A percentile compares a stretch with the other conserved stretches of the same genome.
phyloP scores from a whole-genome alignment of 2,797 vertebrate genomes.

The Avahi laniger region DNA sequence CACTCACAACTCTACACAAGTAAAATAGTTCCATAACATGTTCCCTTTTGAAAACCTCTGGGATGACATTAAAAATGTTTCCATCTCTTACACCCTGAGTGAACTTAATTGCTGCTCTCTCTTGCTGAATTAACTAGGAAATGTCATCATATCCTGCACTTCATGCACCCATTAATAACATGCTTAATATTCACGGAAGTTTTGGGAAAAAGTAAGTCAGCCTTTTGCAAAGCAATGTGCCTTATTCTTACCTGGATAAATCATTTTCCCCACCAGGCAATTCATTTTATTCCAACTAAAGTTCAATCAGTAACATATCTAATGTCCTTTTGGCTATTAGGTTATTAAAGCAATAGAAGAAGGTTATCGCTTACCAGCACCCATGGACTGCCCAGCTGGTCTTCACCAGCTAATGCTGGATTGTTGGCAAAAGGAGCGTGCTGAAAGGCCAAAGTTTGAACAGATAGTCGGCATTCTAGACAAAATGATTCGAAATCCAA shows the following conservation, averaged over 20 bases:
- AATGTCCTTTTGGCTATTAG: conserved; percentile 84
- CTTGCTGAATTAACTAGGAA: conserved; percentile 78
- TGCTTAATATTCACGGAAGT: conserved; percentile 67
- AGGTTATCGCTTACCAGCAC: conserved; percentile 97
- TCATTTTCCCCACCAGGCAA: conserved; percentile 27
- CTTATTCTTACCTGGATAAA: conserved; percentile 47
- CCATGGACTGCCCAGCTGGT: conserved; percentile 98
- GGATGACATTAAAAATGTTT: conserved; percentile 80
- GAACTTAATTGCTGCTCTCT: conserved; percentile 81
- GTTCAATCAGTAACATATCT: conserved; percentile 58
- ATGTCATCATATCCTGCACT: conserved; percentile 69
- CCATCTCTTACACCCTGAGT: conserved; percentile 70
- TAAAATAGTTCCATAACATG: conserved; percentile 65
- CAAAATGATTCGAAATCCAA: conserved; percentile 99
- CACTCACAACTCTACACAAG: conserved; percentile 68
- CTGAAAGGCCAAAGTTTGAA: conserved; percentile 97
- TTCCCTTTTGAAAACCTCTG: conserved; percentile 70
- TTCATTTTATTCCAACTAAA: conserved; percentile 61
- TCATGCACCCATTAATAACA: conserved; percentile 62
- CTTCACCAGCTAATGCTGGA: conserved; percentile 99
- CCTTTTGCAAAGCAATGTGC: conserved; percentile 46
- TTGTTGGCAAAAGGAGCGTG: conserved; percentile 98
- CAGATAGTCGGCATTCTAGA: conserved; percentile 98
- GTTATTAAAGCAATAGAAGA: conserved; percentile 99
- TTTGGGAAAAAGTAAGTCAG: conserved; percentile 21